phyloP scores from a whole-genome alignment of 2,888 invertebrate genomes.

The Actias luna region DNA sequence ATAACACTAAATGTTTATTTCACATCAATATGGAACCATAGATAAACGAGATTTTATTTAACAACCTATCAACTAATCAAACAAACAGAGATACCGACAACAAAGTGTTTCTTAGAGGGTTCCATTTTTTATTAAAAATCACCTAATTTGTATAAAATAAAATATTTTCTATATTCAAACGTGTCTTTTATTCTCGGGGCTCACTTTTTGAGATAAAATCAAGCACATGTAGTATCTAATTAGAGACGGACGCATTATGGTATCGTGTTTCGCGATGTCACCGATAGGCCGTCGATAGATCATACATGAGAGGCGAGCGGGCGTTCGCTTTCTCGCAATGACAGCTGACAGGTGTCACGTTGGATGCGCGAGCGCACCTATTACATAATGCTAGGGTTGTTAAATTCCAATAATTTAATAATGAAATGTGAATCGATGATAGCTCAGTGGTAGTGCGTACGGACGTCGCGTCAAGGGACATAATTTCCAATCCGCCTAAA shows the following conservation, averaged over 20 bases:
- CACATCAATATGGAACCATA: no score
- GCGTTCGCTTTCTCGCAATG: slow-evolving; percentile 66
- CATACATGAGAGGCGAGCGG: slow-evolving; percentile 57
- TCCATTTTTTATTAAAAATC: no score
- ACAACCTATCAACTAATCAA: no score
- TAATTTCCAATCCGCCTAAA: no score
- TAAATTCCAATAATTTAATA: neutral
- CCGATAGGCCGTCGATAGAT: slow-evolving; percentile 57
- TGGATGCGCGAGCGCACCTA: slow-evolving; percentile 57
- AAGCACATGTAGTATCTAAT: slow-evolving; percentile 47
- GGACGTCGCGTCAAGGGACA: no score
- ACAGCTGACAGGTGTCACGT: slow-evolving; percentile 78
- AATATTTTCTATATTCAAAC: no score
- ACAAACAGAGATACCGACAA: no score
- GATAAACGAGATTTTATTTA: no score
- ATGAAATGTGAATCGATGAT: neutral
- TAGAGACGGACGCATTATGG: slow-evolving; percentile 57
- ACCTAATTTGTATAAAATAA: no score
- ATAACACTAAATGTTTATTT: no score
- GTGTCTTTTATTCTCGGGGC: neutral
- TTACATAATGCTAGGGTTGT: slow-evolving; percentile 33
- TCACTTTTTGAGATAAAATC: slow-evolving; percentile 28
- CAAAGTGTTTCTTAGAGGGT: no score
- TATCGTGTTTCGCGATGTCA: slow-evolving; percentile 70
- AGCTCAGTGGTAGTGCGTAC: no score